These are phyloP conservation scores for Folsomia manolachei DNA, from an alignment of 2,888 invertebrate species.

Conservation along the genomic window DNA sequence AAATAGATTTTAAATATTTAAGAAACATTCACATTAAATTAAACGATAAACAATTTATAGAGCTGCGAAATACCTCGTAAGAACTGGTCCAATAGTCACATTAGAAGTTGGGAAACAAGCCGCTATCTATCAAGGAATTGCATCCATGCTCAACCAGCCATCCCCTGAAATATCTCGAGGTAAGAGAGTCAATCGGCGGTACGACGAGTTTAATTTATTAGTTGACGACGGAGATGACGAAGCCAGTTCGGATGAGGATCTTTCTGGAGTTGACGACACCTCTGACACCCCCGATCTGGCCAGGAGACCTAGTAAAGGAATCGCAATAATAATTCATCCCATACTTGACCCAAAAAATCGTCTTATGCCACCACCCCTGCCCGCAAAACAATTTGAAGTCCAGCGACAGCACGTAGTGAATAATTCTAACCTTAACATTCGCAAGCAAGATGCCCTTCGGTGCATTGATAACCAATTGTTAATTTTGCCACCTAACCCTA, in stretches of 20 bases:
- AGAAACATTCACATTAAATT: too few relatives aligned
- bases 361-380: constrained; percentile 23
- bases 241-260: constrained; percentile 27
- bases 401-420: constrained; percentile 18
- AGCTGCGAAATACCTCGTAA: constrained; percentile 92
- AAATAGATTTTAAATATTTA: not conserved
- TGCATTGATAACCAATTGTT: constrained; percentile 10
- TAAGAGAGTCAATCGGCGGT: constrained; percentile 53
- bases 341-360: constrained; percentile 21
- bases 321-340: not conserved
- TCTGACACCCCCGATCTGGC: not conserved
- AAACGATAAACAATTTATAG: constrained; percentile 56
- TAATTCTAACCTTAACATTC: not conserved
- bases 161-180: constrained; percentile 77
- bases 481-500: constrained; percentile 2
- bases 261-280: constrained; percentile 20
- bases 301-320: not conserved
- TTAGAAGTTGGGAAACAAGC: constrained; percentile 97
- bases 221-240: constrained; percentile 35
- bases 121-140: constrained; percentile 93
- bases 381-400: constrained; percentile 17
- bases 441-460: constrained; percentile 13
- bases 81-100: constrained; percentile 89
- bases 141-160: constrained; percentile 81
- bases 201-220: constrained; percentile 24